Evolutionary conservation across 2,113 vertebrate genomes (phyloP), one percentile per base, ranked within the genome.

Genomic region (Oncorhynchus tshawytscha): DNA sequence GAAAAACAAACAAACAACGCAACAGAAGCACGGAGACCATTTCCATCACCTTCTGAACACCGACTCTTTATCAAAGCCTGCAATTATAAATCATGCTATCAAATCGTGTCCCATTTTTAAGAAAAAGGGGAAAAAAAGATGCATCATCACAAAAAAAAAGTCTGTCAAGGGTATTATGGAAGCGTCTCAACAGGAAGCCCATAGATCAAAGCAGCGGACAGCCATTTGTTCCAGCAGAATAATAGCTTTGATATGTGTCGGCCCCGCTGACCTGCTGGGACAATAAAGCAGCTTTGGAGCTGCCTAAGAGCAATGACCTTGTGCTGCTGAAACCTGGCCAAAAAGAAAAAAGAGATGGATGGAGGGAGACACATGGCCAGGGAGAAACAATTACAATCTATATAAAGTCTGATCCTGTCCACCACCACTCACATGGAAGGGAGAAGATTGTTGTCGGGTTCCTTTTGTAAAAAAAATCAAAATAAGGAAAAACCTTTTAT

Each of bases 301-400:
- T 90, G 91, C 88, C 90, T 91, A 93, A 92, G 88, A 92, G 88
- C 91, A 92, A 93, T 89, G 92, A 92, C 92, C 91, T 92, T 89
- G 88, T 85, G 83, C 54, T 57, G 85, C 85, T 89, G 87, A 90
- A 88, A 87, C 85, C 88, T 88, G 87, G 84, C 87, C 29, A 88
- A 80, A 73, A 73, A 74, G 82, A 81, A 84, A 39, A 81, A 82
- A 84, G 82, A 90, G 90, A 92, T 86, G 85, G 88, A 91, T 91
- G 84, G 77, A 76, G 79, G 82, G 87, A 81, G 87, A 88, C 82
- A 82, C 88, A 84, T 85, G 88, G 88, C 82, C 86, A 81, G 88
- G 82, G 84, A 90, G 86, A 92, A 92, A 91, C 92, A 89, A 91
- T 92, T 93, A 92, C 90, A 89, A 91, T 93, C 90, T 91, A 89